Evolutionary conservation across 2,888 invertebrate species (phyloP).

Genomic region (Drosophila pseudotalamancana): DNA sequence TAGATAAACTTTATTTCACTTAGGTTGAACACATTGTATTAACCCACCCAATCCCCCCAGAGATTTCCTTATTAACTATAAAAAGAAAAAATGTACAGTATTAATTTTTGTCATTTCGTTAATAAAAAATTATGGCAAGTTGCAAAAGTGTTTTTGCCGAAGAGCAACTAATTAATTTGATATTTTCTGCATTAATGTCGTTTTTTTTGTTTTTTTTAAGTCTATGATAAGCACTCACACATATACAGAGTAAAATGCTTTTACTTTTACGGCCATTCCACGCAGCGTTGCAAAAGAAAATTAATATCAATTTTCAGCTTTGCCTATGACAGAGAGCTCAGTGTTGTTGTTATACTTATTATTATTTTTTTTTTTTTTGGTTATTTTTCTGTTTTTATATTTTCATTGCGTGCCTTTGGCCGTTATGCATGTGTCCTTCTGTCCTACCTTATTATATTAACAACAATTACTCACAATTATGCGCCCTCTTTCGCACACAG

Average conservation of each 20-base stretch:
- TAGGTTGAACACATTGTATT: too few relatives aligned
- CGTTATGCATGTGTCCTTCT: slow-evolving; percentile 58
- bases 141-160: slow-evolving; percentile 33
- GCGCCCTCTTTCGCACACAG: slow-evolving; percentile 40
- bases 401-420: slow-evolving; percentile 70
- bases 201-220: slow-evolving; percentile 18
- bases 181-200: slow-evolving; percentile 51
- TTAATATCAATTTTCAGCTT: slow-evolving; percentile 78
- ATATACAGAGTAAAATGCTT: slow-evolving; percentile 18
- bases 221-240: slow-evolving; percentile 5
- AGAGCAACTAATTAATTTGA: slow-evolving; percentile 72
- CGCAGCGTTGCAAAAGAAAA: slow-evolving; percentile 52
- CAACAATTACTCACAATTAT: slow-evolving; percentile 75
- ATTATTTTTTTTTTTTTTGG: slow-evolving; percentile 37
- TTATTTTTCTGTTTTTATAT: slow-evolving; percentile 39
- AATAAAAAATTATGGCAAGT: slow-evolving; percentile 20
- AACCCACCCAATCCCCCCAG: too few relatives aligned
- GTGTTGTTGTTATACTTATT: slow-evolving; percentile 22
- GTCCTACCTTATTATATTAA: slow-evolving; percentile 67
- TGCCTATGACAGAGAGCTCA: slow-evolving; percentile 57
- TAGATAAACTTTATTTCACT: too few relatives aligned
- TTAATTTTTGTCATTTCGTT: slow-evolving; percentile 35
- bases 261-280: slow-evolving; percentile 67
- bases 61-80: slow-evolving; percentile 5
- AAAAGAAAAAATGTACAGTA: too few relatives aligned